phyloP scores from a whole-genome alignment of 2,888 invertebrate species.

The Clusia tigrina region DNA sequence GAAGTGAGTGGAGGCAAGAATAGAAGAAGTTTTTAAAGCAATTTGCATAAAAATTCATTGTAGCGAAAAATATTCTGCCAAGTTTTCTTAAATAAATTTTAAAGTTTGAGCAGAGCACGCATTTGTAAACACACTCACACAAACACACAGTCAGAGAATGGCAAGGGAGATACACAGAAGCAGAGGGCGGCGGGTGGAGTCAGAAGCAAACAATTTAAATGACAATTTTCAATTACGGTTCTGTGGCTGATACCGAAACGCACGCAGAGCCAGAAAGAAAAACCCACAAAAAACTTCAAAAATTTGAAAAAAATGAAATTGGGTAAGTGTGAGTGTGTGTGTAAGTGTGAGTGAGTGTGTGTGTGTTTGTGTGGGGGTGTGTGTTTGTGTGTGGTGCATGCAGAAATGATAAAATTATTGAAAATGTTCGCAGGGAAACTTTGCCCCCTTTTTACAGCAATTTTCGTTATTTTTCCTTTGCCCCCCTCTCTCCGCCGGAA shows the following conservation, averaged over 20 bases:
- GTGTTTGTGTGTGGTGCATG: too few relatives aligned
- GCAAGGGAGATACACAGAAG: too few relatives aligned
- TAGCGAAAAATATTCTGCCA: slow-evolving; percentile 39
- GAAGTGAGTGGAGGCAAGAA: slow-evolving; percentile 23
- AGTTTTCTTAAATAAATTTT: slow-evolving; percentile 4
- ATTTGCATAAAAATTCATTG: slow-evolving; percentile 62
- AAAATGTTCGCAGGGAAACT: too few relatives aligned
- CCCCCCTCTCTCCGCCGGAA: background rate
- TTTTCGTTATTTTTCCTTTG: background rate
- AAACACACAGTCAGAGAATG: background rate
- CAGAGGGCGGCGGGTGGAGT: too few relatives aligned
- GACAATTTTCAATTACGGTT: background rate
- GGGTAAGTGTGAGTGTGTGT: too few relatives aligned
- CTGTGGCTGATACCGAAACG: background rate
- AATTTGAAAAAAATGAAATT: background rate
- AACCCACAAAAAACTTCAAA: background rate
- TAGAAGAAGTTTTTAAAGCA: slow-evolving; percentile 32
- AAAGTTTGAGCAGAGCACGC: too few relatives aligned
- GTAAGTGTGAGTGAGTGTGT: too few relatives aligned
- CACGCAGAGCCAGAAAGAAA: background rate
- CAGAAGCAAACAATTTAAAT: background rate
- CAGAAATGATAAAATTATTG: too few relatives aligned
- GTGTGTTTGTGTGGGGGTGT: too few relatives aligned
- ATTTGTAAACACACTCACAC: too few relatives aligned
- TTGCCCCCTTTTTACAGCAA: background rate